phyloP scores from a whole-genome alignment of 2,888 invertebrate genomes.

The Dimorphilus gyrociliatus region DNA sequence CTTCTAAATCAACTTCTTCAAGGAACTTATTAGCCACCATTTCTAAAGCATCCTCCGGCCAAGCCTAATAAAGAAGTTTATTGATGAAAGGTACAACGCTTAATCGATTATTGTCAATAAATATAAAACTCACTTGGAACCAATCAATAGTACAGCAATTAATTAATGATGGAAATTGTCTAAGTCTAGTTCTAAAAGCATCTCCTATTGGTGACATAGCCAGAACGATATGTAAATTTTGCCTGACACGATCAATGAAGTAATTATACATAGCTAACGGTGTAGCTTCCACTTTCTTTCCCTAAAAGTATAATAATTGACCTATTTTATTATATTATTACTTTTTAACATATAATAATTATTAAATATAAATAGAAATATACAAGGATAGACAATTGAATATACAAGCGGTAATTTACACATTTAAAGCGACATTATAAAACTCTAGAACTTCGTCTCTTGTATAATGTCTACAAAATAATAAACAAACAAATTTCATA shows the following conservation, averaged over 20 bases:
- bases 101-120: no score
- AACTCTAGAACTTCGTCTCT: no score
- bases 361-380: no score
- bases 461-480: no score
- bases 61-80: no score
- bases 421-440: no score
- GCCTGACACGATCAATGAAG: slow-evolving; percentile 36
- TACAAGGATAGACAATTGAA: no score
- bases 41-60: slow-evolving; percentile 38
- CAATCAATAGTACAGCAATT: slow-evolving; percentile 40
- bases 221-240: slow-evolving; percentile 35
- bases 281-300: slow-evolving; percentile 34
- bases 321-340: no score
- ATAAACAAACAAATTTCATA: no score
- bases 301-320: slow-evolving; percentile 15
- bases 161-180: slow-evolving; percentile 39
- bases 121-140: slow-evolving; percentile 39
- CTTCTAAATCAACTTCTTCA: slow-evolving; percentile 33
- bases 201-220: slow-evolving; percentile 39
- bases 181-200: slow-evolving; percentile 35
- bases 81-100: no score
- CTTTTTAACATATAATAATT: no score
- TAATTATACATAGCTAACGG: slow-evolving; percentile 38
- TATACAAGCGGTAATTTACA: no score
- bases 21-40: slow-evolving; percentile 39